These are phyloP conservation scores for Maniola jurtina DNA, from an alignment of 1,140 invertebrate genomes.

Conservation along the genomic window DNA sequence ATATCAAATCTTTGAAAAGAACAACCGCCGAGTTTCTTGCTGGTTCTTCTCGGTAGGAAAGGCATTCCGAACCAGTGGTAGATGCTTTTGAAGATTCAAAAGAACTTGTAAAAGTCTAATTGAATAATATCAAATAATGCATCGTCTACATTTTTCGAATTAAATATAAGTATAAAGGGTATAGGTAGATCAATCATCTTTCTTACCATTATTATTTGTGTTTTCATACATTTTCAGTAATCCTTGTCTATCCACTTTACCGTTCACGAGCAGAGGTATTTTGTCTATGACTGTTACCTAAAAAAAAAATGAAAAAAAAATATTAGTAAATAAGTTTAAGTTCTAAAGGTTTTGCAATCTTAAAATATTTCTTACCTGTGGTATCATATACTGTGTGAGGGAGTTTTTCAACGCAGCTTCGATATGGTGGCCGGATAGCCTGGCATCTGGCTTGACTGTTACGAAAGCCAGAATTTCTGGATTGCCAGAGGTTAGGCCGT, in stretches of 20 bases:
- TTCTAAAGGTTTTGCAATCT: not conserved
- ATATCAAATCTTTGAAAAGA: no score
- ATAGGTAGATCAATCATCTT: no score
- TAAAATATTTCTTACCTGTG: constrained; percentile 75
- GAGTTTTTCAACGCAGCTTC: constrained; percentile 81
- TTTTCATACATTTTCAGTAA: constrained; percentile 86
- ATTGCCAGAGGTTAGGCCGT: constrained; percentile 85
- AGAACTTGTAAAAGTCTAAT: no score
- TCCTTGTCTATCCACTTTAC: constrained; percentile 90
- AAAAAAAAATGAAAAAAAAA: constrained; percentile 45
- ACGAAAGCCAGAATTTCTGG: constrained; percentile 88
- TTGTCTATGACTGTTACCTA: constrained; percentile 84
- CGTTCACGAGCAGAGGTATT: constrained; percentile 89
- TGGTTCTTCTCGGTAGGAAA: no score
- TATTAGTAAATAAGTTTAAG: constrained; percentile 10
- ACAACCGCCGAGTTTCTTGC: no score
- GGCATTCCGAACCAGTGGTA: no score
- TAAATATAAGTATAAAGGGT: no score
- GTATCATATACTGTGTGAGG: constrained; percentile 88
- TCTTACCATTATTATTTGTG: constrained; percentile 81
- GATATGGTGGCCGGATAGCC: constrained; percentile 81
- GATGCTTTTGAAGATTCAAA: no score
- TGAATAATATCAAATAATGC: no score
- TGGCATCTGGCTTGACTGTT: constrained; percentile 77
- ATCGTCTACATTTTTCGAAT: no score